Base-by-base conservation (phyloP, 2,888 invertebrate species). In the Seladonia tumulorum region DNA sequence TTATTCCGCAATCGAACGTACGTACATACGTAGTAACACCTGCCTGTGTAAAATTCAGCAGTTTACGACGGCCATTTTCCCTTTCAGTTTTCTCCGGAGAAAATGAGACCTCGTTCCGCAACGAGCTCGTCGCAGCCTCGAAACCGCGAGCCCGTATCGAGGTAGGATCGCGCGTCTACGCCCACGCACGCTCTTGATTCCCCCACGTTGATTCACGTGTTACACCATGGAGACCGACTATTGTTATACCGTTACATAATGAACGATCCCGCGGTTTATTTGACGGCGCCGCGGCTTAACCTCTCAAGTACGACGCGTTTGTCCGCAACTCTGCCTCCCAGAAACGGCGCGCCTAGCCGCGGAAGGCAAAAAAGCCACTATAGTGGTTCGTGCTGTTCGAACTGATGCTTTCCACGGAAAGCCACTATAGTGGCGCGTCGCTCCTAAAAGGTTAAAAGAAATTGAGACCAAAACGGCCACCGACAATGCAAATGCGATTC, bases 231-330 rank as follows among this genome's bases (percentile, higher is more conserved):
- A n/a, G 25, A 53, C 53, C 42, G 42, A 25, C 49, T 72, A 76
- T 81, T 81, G 71, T 81, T 76, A 57, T 75, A 25, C 25, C 49
- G 49, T 63, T 63, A 49, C 75, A 73, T 53, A 74, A 79, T 35
- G 70, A 83, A 71, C 25, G 60, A 35, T 49, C 29, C 60, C 68
- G 45, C 39, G 60, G 63, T 72, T 72, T 77, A 66, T 47, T 60
- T 66, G 71, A 16, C 45, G 49, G 42, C 60, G 53, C 53, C 22
- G 49, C 22, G 42, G 35, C 81, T 25, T 71, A n/a, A n/a, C n/a
- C n/a, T n/a, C n/a, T n/a, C n/a, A n/a, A n/a, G n/a, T n/a, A n/a
- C n/a, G n/a, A n/a, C n/a, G n/a, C n/a, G n/a, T n/a, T n/a, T n/a
- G n/a, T n/a, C n/a, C n/a, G n/a, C n/a, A n/a, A n/a, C n/a, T n/a